Evolutionary conservation across 2,888 invertebrate genomes (phyloP), one percentile per base, ranked within the genome.

Genomic region (Cinara cedri): DNA sequence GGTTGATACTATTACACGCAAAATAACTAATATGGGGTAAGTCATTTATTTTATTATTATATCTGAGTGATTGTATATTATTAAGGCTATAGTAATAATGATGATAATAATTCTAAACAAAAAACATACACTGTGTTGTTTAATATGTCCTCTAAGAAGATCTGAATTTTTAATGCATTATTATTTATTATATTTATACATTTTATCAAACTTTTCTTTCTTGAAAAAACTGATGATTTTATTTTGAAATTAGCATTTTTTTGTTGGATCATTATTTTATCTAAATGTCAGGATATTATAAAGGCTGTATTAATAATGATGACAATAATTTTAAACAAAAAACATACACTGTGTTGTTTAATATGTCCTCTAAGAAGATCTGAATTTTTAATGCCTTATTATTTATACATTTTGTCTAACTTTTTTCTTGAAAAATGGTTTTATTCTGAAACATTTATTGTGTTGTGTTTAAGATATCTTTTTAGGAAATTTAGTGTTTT

Each of bases 1-100:
- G 85, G 91, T 90, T 42, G 92, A 92, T 85, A 90, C 91, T 76
- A 87, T 92, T 62, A 90, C 91, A 8, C 86, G 90, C 80, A 87
- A 88, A 82, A 89, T 92, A 85, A 87, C 90, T 81, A 87, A 88
- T 82, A 89, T 89, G 84, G 91, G 90, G 85, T 89, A 84, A 84
- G 85, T 70, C 14, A 19, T 16, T n/a, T 26, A 26, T 19, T 46
- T 11, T 26, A 46, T 26, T 57, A 13, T 21, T 21, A 42, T 57
- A 4, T 13, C 10, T 21, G 0, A 3, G 34, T 16, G 6, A 62
- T 24, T 1, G 9, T 57, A 1, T 11, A 42, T 24, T 49, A 21
- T 46, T 10, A n/a, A 46, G 55, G 72, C 54, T 72, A 46, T 24
- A 74, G 21, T 76, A 65, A 55, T 74, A 42, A 81, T 72, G 51